Evolutionary conservation across 2,113 vertebrate species (phyloP).

Genomic region (Bos indicus): DNA sequence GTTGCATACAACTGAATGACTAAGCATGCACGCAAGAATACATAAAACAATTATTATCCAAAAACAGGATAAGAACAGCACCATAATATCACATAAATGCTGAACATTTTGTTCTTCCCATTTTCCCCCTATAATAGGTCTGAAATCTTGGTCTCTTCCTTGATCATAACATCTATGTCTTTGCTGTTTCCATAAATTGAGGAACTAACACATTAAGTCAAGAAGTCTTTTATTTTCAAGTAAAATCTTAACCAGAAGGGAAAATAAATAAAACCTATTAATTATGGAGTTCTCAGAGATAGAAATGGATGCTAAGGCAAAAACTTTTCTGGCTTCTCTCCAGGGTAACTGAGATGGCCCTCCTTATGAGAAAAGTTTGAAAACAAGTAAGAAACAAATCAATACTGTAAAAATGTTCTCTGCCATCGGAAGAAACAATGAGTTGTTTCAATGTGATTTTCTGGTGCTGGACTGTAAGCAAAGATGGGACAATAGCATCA

Average conservation of each 20-base stretch:
- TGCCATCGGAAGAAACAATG: background rate
- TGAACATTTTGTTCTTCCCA: background rate
- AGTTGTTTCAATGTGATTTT: background rate
- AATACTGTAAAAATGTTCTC: background rate
- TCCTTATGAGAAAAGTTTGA: background rate
- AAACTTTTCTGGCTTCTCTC: background rate
- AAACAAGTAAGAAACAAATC: background rate
- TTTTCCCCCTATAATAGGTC: background rate
- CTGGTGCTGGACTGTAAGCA: background rate
- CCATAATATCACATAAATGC: background rate
- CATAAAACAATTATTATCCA: background rate
- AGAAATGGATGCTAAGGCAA: background rate
- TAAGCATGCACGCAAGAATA: background rate
- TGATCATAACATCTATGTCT: conserved; percentile 7
- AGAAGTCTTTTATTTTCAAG: conserved; percentile 41
- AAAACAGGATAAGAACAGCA: background rate
- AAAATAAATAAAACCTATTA: conserved; percentile 27
- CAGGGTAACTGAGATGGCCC: background rate
- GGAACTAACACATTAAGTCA: background rate
- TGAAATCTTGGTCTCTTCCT: background rate
- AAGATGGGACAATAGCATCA: background rate
- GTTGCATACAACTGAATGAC: background rate
- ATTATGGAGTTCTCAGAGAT: background rate
- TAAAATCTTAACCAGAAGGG: conserved; percentile 30
- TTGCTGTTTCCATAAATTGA: conserved; percentile 33